Conservation (phyloP, 2,113 vertebrate genomes). For the Ptychochromis oligacanthus region DNA sequence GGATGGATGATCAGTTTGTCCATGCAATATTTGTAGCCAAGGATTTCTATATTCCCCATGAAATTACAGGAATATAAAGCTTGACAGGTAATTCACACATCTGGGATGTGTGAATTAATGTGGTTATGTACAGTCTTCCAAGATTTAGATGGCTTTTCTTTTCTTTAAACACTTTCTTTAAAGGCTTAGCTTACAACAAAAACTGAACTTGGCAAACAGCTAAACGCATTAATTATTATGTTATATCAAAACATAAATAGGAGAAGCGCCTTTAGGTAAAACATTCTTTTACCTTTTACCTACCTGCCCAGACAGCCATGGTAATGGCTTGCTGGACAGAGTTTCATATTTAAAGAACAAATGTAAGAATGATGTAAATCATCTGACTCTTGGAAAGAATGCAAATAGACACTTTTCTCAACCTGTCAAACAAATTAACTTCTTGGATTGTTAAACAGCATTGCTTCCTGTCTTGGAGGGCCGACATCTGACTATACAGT, state of each 20-base stretch:
- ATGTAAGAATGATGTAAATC: not conserved
- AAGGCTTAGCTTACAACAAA: not conserved
- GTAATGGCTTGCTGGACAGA: not conserved
- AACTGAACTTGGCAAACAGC: not conserved
- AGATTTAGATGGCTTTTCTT: not conserved
- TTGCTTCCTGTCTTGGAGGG: not conserved
- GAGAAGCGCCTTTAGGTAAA: not conserved
- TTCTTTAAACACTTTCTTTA: not conserved
- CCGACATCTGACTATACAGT: not conserved
- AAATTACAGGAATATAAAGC: not conserved
- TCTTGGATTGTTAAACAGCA: not conserved
- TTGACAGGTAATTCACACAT: too few species aligned
- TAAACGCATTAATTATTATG: not conserved
- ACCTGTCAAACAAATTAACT: not conserved
- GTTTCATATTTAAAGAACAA: not conserved
- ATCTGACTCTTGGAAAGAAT: not conserved
- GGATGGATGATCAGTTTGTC: too few species aligned
- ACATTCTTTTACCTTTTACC: not conserved
- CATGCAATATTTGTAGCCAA: not conserved
- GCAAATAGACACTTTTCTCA: not conserved
- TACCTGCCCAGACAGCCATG: not conserved
- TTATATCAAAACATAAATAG: not conserved
- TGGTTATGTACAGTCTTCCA: not conserved
- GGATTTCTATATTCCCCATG: not conserved
- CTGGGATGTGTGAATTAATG: too few species aligned